phyloP scores from a whole-genome alignment of 2,797 vertebrate genomes.

The Poeciliopsis infans region DNA sequence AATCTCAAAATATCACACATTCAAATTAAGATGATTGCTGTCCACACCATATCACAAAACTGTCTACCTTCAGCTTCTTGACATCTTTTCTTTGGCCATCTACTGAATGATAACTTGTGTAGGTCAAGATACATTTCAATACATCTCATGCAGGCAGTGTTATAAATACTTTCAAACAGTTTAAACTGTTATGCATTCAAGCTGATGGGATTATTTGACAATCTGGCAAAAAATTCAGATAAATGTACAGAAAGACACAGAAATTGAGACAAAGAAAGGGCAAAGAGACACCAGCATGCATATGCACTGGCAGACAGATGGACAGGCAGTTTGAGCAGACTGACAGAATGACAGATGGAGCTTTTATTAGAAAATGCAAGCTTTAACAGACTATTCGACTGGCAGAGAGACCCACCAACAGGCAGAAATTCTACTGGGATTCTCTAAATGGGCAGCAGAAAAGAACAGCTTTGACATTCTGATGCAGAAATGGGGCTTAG shows the following conservation, averaged over 20 bases:
- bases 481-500: conserved; percentile 55
- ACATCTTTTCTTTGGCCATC: not conserved
- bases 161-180: conserved; percentile 29
- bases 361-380: conserved; percentile 59
- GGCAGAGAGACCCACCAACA: conserved; percentile 46
- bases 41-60: no score
- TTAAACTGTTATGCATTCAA: conserved; percentile 29
- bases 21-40: no score
- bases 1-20: no score
- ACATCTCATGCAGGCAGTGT: not conserved
- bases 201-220: conserved; percentile 36
- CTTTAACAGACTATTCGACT: conserved; percentile 56
- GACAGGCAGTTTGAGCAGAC: conserved; percentile 59
- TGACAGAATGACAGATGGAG: conserved; percentile 67
- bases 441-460: conserved; percentile 51
- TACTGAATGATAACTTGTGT: conserved; percentile 14
- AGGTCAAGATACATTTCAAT: conserved; percentile 17
- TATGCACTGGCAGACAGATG: conserved; percentile 60
- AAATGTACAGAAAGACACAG: conserved; percentile 27
- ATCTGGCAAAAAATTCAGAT: conserved; percentile 47
- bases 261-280: conserved; percentile 25
- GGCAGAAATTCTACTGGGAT: conserved; percentile 66
- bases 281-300: conserved; percentile 40
- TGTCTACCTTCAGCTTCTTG: not conserved
- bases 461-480: conserved; percentile 64